Base-by-base conservation (phyloP, 2,888 invertebrate genomes). In the Eudemis profundana region DNA sequence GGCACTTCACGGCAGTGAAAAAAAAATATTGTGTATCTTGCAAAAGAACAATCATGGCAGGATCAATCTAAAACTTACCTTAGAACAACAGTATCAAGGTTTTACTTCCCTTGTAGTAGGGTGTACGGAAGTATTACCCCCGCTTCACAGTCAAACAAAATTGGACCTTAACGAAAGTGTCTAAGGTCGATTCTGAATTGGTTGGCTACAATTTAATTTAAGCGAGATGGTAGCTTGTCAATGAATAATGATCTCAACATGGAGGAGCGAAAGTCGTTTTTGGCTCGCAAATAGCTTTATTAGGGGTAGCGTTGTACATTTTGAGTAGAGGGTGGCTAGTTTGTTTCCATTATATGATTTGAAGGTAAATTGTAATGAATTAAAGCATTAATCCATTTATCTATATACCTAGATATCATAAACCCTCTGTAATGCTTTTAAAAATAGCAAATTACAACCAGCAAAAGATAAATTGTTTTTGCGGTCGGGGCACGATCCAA, bases 301-400 rank as follows among this genome's bases (percentile, higher is more conserved):
- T 79, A 79, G 83, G 85, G 83, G 78, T 61, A 72, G 75, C 75
- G 78, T 71, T 81, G 82, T 83, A 79, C 83, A 81, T 84, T 89
- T 85, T 74, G 79, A 81, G 84, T 68, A 72, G 68, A 72, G 82
- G 82, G 82, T 76, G 79, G 73, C 8, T 42, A 51, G 74, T 66
- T 57, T 61, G 84, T 87, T 82, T 87, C 83, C 89, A 88, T 78
- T 82, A 73, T 57, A 47, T 23, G 4, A 53, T 72, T 66, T 77
- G 75, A 70, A 74, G 74, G 78, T 78, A 69, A 70, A 61, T 61
- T 33, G 56, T 63, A 44, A 40, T 57, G 10, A 12, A 21, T n/a
- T n/a, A n/a, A n/a, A n/a, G n/a, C n/a, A n/a, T n/a, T n/a, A n/a
- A n/a, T n/a, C n/a, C n/a, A n/a, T n/a, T n/a, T n/a, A n/a, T n/a